Evolutionary conservation across 2,797 vertebrate genomes (phyloP).

Genomic region (Acanthurus tractus): DNA sequence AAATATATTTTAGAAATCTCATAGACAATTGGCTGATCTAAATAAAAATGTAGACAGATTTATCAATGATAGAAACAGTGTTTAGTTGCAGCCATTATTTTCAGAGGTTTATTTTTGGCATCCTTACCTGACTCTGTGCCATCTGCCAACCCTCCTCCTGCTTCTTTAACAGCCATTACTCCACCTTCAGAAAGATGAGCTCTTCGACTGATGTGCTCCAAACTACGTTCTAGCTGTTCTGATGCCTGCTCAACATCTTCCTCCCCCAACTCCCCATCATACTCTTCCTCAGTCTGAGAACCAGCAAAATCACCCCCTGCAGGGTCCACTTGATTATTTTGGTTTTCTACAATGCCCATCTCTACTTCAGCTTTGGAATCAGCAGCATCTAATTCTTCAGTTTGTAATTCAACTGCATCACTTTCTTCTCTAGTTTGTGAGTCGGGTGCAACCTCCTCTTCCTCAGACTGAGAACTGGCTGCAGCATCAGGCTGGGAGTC

Average conservation of each 20-base stretch:
- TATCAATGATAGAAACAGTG: not conserved
- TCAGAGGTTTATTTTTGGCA: not conserved
- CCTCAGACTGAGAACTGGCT: not conserved
- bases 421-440: slow-evolving; percentile 17
- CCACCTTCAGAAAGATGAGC: slow-evolving; percentile 63
- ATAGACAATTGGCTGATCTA: not conserved
- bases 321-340: slow-evolving; percentile 23
- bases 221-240: slow-evolving; percentile 11
- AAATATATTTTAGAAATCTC: too few species aligned
- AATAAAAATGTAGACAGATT: not conserved
- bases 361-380: slow-evolving; percentile 20
- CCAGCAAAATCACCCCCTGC: slow-evolving; percentile 23
- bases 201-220: slow-evolving; percentile 62
- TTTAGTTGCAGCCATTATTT: not conserved
- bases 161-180: slow-evolving; percentile 20
- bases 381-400: not conserved
- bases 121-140: slow-evolving; percentile 65
- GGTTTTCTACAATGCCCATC: slow-evolving; percentile 1
- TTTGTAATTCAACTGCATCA: not conserved
- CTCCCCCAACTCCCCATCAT: not conserved
- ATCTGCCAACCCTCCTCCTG: slow-evolving; percentile 35
- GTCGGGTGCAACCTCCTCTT: slow-evolving; percentile 17
- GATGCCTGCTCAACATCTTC: slow-evolving; percentile 26
- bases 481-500: slow-evolving; percentile 3
- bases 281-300: slow-evolving; percentile 46